A percentile compares a stretch with the other conserved stretches of the same genome.
phyloP scores from a whole-genome alignment of 2,888 invertebrate species.

The Conistra vaccinii region DNA sequence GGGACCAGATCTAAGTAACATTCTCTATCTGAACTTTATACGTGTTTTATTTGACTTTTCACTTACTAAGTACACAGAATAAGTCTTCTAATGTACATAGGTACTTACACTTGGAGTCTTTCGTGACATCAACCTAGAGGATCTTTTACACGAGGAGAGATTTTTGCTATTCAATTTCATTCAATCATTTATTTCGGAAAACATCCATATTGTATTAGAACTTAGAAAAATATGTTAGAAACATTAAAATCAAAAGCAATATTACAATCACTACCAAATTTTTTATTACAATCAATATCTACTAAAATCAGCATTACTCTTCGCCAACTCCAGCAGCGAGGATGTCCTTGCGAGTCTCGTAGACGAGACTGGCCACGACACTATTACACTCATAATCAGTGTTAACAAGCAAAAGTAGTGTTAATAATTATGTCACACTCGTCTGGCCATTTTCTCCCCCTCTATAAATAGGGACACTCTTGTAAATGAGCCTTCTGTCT shows the following conservation, averaged over 20 bases:
- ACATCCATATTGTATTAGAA: no score
- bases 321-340: not conserved
- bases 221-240: no score
- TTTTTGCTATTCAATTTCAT: no score
- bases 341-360: not conserved
- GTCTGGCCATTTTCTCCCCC: not conserved
- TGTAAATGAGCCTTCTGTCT: not conserved
- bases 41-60: constrained; percentile 42
- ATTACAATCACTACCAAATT: no score
- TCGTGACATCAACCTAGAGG: not conserved
- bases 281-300: no score
- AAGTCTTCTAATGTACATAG: constrained; percentile 19
- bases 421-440: not conserved
- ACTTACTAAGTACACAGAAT: constrained; percentile 25
- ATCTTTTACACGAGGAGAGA: not conserved
- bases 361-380: not conserved
- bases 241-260: no score
- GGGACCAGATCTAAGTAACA: not conserved
- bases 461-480: not conserved
- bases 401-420: no score
- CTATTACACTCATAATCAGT: not conserved
- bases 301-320: no score
- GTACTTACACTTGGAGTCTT: constrained; percentile 18
- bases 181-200: no score
- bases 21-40: constrained; percentile 12